Evolutionary conservation across 2,888 invertebrate species (phyloP).

Genomic region (Halictus quadricinctus): DNA sequence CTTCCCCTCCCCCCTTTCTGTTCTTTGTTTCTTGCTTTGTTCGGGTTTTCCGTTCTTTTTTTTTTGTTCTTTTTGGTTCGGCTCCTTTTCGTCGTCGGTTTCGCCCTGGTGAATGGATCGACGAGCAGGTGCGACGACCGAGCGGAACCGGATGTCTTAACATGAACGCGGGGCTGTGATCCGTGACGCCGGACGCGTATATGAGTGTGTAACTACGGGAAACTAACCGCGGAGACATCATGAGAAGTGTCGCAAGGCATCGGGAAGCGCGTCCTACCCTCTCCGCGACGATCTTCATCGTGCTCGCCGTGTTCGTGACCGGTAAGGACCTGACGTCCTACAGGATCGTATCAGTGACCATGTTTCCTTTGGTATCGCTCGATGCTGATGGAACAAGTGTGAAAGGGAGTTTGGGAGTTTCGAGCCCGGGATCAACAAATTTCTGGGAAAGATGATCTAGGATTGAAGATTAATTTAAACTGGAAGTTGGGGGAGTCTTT

Average conservation of each 20-base stretch:
- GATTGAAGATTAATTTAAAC: background rate
- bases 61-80: background rate
- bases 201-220: conserved; percentile 53
- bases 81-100: background rate
- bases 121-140: conserved; percentile 27
- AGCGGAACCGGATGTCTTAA: conserved; percentile 65
- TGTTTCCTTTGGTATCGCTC: background rate
- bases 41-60: background rate
- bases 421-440: background rate
- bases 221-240: conserved; percentile 61
- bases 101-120: conserved; percentile 50
- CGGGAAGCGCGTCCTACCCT: conserved; percentile 72
- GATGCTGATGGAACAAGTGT: background rate
- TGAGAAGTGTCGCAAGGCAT: conserved; percentile 73
- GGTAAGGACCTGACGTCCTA: conserved; percentile 72
- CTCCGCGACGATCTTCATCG: conserved; percentile 71
- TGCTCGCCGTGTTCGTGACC: conserved; percentile 74
- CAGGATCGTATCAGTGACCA: conserved; percentile 1
- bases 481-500: background rate
- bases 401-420: background rate
- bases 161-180: conserved; percentile 69
- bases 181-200: conserved; percentile 52
- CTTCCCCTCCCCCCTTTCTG: background rate
- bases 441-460: background rate
- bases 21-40: background rate